Conservation (phyloP, 2,797 vertebrate genomes). For the Chanos chanos region DNA sequence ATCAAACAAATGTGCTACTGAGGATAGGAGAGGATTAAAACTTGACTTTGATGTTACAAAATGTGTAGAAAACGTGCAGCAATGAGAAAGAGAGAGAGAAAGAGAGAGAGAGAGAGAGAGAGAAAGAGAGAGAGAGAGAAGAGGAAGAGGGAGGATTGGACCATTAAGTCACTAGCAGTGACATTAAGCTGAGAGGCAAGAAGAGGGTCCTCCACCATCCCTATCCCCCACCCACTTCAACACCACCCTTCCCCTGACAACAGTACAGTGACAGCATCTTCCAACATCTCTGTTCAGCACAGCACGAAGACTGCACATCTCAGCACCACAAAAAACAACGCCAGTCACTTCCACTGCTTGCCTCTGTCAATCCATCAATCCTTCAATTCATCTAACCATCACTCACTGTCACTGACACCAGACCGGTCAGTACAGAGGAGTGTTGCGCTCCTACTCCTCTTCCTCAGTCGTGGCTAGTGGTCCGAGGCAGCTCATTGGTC, state of each 20-base stretch:
- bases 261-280: constrained; percentile 16
- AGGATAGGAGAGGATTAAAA: constrained; percentile 23
- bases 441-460: constrained; percentile 9
- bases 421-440: no score
- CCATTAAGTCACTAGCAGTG: constrained; percentile 12
- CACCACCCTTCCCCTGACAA: constrained; percentile 21
- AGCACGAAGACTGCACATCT: constrained; percentile 9
- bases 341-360: constrained; percentile 8
- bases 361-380: constrained; percentile 8
- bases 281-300: constrained; percentile 23
- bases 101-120: constrained; percentile 1
- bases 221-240: constrained; percentile 8
- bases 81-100: constrained; percentile 5
- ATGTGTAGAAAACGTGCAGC: constrained; percentile 46
- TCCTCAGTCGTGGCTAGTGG: constrained; percentile 60
- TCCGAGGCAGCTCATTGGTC: constrained; percentile 81
- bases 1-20: constrained; percentile 37
- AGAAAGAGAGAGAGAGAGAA: constrained; percentile 3
- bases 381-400: constrained; percentile 5
- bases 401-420: neutral
- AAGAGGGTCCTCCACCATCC: constrained; percentile 11
- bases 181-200: constrained; percentile 22
- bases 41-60: constrained; percentile 31
- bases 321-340: constrained; percentile 12
- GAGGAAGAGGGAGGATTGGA: constrained; percentile 4